Conservation (phyloP, 2,797 vertebrate genomes). For the Paratrypauchen microcephalus region DNA sequence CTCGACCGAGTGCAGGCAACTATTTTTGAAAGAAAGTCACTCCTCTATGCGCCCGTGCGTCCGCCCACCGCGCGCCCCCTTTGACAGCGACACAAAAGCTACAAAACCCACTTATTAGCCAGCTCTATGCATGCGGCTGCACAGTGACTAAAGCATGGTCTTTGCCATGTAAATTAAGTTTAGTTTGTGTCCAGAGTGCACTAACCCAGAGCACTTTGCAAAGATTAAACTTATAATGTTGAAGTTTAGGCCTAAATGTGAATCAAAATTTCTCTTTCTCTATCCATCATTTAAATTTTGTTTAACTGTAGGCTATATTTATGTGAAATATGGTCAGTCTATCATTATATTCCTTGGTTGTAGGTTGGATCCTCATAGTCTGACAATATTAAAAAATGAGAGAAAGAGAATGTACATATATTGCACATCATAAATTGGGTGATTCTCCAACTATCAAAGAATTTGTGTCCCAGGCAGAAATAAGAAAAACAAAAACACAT, state of each 20-base stretch:
- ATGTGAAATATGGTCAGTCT: neutral
- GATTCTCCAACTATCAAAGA: too few species aligned
- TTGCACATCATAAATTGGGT: too few species aligned
- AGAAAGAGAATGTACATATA: too few species aligned
- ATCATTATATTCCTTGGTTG: too few species aligned
- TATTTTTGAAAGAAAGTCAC: slow-evolving; percentile 65
- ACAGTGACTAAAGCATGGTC: too few species aligned
- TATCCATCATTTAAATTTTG: neutral
- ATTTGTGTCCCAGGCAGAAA: too few species aligned
- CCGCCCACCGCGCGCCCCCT: slow-evolving; percentile 33
- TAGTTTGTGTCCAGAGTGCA: neutral
- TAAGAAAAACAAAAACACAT: too few species aligned
- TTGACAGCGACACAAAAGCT: slow-evolving; percentile 14
- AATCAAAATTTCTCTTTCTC: too few species aligned
- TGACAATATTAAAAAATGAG: too few species aligned
- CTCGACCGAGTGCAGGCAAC: slow-evolving; percentile 32
- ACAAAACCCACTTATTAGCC: neutral
- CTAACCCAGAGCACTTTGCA: neutral
- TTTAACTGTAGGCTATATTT: neutral
- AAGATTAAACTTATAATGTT: neutral
- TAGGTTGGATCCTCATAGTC: too few species aligned
- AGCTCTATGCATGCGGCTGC: neutral
- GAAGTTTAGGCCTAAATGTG: neutral
- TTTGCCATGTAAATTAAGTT: neutral
- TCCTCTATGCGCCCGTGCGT: slow-evolving; percentile 45